Base-by-base conservation (phyloP, 2,113 vertebrate species). In the Sylvia atricapilla region DNA sequence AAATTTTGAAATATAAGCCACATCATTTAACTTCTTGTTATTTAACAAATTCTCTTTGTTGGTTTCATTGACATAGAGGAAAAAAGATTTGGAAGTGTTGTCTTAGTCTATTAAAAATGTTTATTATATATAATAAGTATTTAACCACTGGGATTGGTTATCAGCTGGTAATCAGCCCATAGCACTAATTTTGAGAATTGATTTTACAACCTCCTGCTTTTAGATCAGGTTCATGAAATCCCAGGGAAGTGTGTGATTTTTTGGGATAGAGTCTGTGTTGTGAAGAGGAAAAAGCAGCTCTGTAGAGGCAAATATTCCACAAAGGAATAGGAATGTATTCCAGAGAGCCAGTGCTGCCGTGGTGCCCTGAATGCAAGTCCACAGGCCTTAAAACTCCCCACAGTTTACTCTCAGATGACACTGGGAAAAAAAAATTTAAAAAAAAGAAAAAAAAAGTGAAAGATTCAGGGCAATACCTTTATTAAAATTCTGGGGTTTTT, bases 391-490 rank as follows among this genome's bases (percentile, higher is more conserved):
- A 88, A 97, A 93, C 69, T 82, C 49, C 63, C 80, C 55, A 62
- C 75, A 76, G 21, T 33, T 64, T 78, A 30, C 37, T 52, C 31
- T 53, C 33, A 53, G 46, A 75, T 41, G 39, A 46, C 2, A 9
- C 7, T 13, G 63, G 3, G 1, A 55, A 28, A 17, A 58, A 4
- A 13, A 7, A 33, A 80, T 37, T 37, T 37, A 58, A 31, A 11
- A 15, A 79, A 64, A 16, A 2, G 64, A 14, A 6, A 8, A 11
- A 87, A 25, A 30, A 10, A 10, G 75, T 75, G 75, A 92, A 97
- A 94, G 81, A 95, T 78, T 84, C 72, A 68, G 94, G 97, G 94
- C 97, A 98, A 97, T 96, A 95, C 94, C 96, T 90, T 95, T 94
- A 84, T 92, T 70, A 47, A 68, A 68, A 68, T 33, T 13, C 78